Conservation (phyloP, 2,113 vertebrate genomes). For the Sphyrna mokarran region DNA sequence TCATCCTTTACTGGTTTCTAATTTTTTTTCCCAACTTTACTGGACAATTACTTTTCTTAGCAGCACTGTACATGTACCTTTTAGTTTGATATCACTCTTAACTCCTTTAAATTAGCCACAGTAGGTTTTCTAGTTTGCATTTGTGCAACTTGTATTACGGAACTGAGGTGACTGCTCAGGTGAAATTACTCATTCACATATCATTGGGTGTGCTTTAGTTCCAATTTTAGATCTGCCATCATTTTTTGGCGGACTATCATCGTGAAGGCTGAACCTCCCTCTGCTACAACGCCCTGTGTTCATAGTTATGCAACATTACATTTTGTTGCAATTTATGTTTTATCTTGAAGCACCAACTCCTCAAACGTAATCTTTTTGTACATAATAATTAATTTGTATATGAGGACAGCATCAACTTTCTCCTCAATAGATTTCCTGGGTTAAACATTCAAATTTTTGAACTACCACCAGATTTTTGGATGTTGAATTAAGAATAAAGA, state of each 20-base stretch:
- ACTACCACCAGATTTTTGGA: background rate
- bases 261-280: too few species aligned
- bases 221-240: background rate
- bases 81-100: too few species aligned
- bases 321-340: background rate
- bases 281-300: background rate
- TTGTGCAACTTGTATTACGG: background rate
- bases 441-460: background rate
- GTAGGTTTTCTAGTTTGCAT: too few species aligned
- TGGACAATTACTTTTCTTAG: too few species aligned
- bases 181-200: background rate
- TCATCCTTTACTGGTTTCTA: too few species aligned
- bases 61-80: too few species aligned
- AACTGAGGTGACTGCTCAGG: background rate
- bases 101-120: too few species aligned
- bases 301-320: background rate
- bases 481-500: background rate
- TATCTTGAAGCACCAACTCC: background rate
- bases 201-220: background rate
- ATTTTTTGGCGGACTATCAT: background rate
- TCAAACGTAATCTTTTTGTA: background rate
- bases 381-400: background rate
- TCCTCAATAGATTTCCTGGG: background rate
- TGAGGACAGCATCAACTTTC: background rate
- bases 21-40: too few species aligned